Evolutionary conservation across 2,888 invertebrate genomes (phyloP).

Genomic region (Polyommatus iphigenia): DNA sequence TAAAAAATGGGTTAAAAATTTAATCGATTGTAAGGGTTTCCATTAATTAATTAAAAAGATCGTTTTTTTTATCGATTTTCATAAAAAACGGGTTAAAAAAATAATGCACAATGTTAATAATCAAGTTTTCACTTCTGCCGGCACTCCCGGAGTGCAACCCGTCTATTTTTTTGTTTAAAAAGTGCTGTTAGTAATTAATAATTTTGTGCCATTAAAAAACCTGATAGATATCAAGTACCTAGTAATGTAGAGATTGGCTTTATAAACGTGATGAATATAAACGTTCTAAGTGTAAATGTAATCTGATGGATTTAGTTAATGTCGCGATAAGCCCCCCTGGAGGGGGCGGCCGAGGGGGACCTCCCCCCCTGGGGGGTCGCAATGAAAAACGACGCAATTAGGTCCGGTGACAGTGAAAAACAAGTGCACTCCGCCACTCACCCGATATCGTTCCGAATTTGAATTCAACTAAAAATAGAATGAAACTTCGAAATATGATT

Average conservation of each 20-base stretch:
- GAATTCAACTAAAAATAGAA: constrained; percentile 33
- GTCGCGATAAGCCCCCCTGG: constrained; percentile 33
- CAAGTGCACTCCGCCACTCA: constrained; percentile 62
- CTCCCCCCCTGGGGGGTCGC: constrained; percentile 51
- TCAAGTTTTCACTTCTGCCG: too few relatives aligned
- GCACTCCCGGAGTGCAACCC: too few relatives aligned
- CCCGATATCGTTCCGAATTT: constrained; percentile 29
- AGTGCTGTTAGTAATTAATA: not conserved
- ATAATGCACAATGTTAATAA: too few relatives aligned
- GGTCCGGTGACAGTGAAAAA: constrained; percentile 78
- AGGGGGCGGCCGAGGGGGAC: constrained; percentile 2
- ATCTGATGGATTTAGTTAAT: constrained; percentile 35
- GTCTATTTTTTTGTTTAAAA: not conserved
- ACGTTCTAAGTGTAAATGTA: constrained; percentile 34
- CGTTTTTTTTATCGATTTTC: too few relatives aligned
- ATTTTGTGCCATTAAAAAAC: not conserved
- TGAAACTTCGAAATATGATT: not conserved
- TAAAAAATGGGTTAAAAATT: too few relatives aligned
- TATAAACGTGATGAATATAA: constrained; percentile 22
- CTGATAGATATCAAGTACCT: not conserved
- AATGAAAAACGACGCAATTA: constrained; percentile 79
- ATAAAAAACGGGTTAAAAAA: too few relatives aligned
- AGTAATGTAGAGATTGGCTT: constrained; percentile 5
- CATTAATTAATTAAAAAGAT: too few relatives aligned
- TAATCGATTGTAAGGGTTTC: too few relatives aligned